These are phyloP conservation scores for Tachysurus vachellii DNA, from an alignment of 2,113 vertebrate genomes.

Conservation along the genomic window DNA sequence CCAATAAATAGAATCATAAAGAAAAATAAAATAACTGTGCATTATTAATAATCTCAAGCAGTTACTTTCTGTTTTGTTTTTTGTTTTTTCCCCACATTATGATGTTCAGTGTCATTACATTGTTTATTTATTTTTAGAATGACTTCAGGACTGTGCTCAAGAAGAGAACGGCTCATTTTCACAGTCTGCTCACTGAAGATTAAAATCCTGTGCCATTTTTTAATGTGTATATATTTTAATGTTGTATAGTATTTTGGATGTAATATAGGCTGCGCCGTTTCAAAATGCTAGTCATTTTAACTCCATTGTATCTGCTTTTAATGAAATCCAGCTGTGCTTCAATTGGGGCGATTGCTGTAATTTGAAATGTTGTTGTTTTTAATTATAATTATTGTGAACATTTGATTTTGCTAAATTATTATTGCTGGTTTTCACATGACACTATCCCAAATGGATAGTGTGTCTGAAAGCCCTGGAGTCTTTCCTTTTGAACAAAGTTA, in stretches of 20 bases:
- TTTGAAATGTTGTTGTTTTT: neutral
- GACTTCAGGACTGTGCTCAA: conserved; percentile 72
- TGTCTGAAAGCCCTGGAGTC: neutral
- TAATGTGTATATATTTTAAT: neutral
- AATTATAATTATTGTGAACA: neutral
- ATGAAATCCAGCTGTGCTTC: neutral
- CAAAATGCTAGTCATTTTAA: neutral
- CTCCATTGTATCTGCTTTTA: neutral
- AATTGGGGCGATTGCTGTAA: neutral
- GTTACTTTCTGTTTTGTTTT: neutral
- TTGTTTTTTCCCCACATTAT: neutral
- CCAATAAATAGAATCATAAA: neutral
- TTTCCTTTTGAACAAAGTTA: neutral
- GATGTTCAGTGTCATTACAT: neutral
- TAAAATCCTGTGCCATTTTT: conserved; percentile 40
- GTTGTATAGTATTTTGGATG: conserved; percentile 3
- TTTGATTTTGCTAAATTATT: conserved; percentile 32
- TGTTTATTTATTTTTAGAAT: conserved; percentile 60
- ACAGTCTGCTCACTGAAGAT: conserved; percentile 66
- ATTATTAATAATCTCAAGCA: neutral
- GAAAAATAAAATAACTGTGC: neutral
- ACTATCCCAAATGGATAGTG: neutral
- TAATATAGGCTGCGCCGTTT: conserved; percentile 41
- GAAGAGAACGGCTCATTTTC: conserved; percentile 69
- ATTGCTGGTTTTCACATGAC: neutral